Conservation (phyloP, 1,140 invertebrate genomes). For the Antheraea pernyi region DNA sequence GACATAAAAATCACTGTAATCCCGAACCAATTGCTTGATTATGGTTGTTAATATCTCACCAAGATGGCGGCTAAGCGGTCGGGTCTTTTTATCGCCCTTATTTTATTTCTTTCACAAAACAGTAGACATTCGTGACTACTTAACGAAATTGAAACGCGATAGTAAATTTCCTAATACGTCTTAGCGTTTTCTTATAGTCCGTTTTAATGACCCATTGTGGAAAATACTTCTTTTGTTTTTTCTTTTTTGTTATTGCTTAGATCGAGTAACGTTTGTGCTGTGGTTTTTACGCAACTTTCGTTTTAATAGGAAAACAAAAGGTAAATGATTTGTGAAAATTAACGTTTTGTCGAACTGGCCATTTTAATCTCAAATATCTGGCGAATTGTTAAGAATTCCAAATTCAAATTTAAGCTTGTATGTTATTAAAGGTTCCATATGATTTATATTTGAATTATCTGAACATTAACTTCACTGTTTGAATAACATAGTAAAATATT, state of each 20-base stretch:
- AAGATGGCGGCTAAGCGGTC: constrained; percentile 46
- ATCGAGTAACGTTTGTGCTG: not conserved
- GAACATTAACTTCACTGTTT: too few relatives aligned
- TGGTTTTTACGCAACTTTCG: too few relatives aligned
- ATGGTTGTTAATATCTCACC: constrained; percentile 67
- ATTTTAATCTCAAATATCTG: too few relatives aligned
- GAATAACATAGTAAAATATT: too few relatives aligned
- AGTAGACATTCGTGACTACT: constrained; percentile 64
- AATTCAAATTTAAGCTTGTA: too few relatives aligned
- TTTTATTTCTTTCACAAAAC: constrained; percentile 63
- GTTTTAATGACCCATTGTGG: constrained; percentile 20
- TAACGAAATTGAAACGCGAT: constrained; percentile 64
- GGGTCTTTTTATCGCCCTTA: constrained; percentile 52
- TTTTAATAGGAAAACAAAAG: too few relatives aligned
- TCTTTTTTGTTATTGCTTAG: not conserved
- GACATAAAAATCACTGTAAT: constrained; percentile 73
- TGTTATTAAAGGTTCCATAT: too few relatives aligned
- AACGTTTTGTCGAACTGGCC: too few relatives aligned
- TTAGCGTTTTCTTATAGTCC: constrained; percentile 11
- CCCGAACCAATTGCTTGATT: constrained; percentile 70
- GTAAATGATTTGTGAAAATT: too few relatives aligned
- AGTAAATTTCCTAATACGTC: constrained; percentile 33
- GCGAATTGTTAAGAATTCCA: too few relatives aligned
- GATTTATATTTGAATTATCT: too few relatives aligned
- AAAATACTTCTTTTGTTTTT: not conserved